Evolutionary conservation across 2,797 vertebrate genomes (phyloP).

Genomic region (Novumbra hubbsi): DNA sequence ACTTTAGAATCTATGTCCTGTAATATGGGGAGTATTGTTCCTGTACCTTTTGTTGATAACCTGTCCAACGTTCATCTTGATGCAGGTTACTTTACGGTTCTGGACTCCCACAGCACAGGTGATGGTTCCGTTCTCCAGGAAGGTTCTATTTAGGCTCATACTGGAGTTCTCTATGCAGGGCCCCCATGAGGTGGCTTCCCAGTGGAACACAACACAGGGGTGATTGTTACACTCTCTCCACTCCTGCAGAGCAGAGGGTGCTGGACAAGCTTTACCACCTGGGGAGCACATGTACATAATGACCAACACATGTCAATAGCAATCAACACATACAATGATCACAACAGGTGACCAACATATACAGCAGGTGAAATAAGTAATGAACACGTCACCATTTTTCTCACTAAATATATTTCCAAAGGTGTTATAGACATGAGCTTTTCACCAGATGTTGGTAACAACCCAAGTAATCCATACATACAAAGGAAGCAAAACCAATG

Average conservation of each 20-base stretch:
- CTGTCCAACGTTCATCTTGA: slow-evolving; percentile 80
- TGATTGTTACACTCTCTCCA: slow-evolving; percentile 86
- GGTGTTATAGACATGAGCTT: no score
- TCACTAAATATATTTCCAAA: no score
- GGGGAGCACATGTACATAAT: slow-evolving; percentile 2
- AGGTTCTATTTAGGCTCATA: slow-evolving; percentile 67
- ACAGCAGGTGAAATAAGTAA: no score
- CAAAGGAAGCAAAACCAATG: no score
- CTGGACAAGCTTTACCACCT: slow-evolving; percentile 86
- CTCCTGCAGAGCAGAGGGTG: slow-evolving; percentile 80
- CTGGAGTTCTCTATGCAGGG: slow-evolving; percentile 76
- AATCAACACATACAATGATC: no score
- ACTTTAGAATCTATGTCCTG: neutral
- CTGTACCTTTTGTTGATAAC: slow-evolving; percentile 86
- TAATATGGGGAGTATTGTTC: no score
- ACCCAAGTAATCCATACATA: no score
- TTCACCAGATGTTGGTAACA: no score
- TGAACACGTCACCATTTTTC: no score
- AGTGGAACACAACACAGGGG: slow-evolving; percentile 81
- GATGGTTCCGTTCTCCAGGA: slow-evolving; percentile 65
- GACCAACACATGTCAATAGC: no score
- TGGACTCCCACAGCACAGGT: slow-evolving; percentile 83
- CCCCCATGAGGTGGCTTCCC: slow-evolving; percentile 86
- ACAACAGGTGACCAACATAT: no score
- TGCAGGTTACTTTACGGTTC: slow-evolving; percentile 83